Percentiles rank a stretch among this genome's conserved stretches.
Evolutionary conservation across 2,797 vertebrate species (phyloP).

Genomic region (Lepus oiostolus): DNA sequence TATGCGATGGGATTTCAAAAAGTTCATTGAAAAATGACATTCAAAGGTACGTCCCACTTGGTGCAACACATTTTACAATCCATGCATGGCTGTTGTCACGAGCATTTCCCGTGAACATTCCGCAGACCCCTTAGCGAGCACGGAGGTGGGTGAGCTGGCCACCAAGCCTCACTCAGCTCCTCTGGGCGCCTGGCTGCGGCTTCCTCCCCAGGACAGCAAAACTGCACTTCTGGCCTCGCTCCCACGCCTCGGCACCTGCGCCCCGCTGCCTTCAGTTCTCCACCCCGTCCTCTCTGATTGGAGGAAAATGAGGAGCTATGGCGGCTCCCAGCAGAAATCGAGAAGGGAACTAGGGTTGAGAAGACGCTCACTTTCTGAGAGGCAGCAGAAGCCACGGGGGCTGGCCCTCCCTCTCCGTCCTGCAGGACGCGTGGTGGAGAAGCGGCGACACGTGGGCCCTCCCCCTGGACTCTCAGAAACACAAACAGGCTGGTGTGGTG

Average conservation of each 20-base stretch:
- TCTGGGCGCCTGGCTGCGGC: not conserved
- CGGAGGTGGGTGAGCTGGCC: not conserved
- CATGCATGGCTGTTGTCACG: too few relatives aligned
- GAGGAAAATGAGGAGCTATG: not conserved
- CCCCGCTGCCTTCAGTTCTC: not conserved
- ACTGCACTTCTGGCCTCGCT: too few relatives aligned
- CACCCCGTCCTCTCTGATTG: not conserved
- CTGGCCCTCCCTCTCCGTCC: not conserved
- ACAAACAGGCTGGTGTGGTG: fast-evolving
- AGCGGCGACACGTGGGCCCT: fast-evolving
- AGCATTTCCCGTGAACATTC: too few relatives aligned
- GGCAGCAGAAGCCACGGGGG: not conserved
- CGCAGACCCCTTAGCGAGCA: not conserved
- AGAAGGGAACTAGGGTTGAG: not conserved
- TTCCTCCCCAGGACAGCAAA: not conserved
- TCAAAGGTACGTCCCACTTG: too few relatives aligned
- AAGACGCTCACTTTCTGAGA: slow-evolving; percentile 2
- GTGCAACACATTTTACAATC: too few relatives aligned
- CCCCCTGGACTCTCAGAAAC: not conserved
- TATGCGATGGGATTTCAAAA: too few relatives aligned
- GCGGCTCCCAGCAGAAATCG: not conserved
- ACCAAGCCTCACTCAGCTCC: not conserved
- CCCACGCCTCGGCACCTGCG: not conserved
- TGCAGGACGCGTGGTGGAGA: not conserved
- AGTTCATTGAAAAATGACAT: too few relatives aligned